phyloP scores from a whole-genome alignment of 2,797 vertebrate species.

The Micromesistius poutassou region DNA sequence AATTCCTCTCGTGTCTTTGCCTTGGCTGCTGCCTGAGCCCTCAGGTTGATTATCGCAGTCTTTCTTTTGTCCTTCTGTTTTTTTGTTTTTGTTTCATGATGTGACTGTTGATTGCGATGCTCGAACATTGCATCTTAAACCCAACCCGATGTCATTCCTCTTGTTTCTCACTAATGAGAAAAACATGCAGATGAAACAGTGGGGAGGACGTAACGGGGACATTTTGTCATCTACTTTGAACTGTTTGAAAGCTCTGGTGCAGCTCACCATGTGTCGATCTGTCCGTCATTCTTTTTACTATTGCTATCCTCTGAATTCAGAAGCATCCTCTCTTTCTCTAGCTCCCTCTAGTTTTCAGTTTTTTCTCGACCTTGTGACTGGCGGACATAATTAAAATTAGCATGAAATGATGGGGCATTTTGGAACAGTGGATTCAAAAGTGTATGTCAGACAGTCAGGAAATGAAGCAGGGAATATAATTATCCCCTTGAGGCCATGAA shows the following conservation, averaged over 20 bases:
- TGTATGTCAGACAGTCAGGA: not conserved
- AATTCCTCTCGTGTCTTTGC: not conserved
- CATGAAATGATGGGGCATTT: not conserved
- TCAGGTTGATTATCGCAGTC: not conserved
- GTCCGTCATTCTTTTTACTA: not conserved
- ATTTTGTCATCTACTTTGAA: not conserved
- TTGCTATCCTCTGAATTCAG: not conserved
- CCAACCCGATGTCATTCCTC: not conserved
- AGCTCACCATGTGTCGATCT: not conserved
- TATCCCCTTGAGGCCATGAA: not conserved
- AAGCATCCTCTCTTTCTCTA: not conserved
- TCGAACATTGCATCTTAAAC: too few species aligned
- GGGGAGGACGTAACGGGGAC: not conserved
- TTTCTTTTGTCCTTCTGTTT: not conserved
- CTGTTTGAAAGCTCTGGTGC: not conserved
- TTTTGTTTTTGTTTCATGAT: not conserved
- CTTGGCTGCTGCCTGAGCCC: too few species aligned
- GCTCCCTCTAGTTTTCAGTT: not conserved
- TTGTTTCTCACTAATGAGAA: not conserved
- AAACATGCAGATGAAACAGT: not conserved
- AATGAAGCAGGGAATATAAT: not conserved
- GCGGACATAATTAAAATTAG: not conserved
- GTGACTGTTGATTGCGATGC: too few species aligned
- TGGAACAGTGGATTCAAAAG: not conserved
- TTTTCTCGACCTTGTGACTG: not conserved